phyloP scores from a whole-genome alignment of 1,140 invertebrate genomes.

The Campoletis sonorensis region DNA sequence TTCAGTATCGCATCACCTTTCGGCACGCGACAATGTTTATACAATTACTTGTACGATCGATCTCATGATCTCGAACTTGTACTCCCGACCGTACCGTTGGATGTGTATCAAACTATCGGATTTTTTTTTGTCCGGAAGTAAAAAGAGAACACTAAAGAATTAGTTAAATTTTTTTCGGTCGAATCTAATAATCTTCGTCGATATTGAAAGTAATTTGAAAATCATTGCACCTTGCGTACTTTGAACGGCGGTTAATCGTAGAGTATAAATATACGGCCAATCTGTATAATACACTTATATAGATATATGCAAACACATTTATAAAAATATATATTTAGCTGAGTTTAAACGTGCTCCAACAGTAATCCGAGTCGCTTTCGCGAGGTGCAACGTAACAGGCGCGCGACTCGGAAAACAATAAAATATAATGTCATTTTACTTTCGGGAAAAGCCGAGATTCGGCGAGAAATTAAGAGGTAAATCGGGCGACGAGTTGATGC shows the following conservation, averaged over 20 bases:
- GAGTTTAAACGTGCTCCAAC: neutral
- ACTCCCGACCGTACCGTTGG: neutral
- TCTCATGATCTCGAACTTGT: constrained; percentile 31
- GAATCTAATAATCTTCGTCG: no score
- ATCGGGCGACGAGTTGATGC: constrained; percentile 71
- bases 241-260: neutral
- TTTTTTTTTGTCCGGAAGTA: neutral
- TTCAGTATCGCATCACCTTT: constrained; percentile 52
- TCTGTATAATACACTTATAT: neutral
- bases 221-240: neutral
- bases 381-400: constrained; percentile 7
- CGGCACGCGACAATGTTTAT: constrained; percentile 52
- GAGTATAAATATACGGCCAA: neutral
- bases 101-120: neutral
- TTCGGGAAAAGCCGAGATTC: constrained; percentile 72
- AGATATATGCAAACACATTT: neutral
- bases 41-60: neutral
- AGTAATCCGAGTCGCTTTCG: constrained; percentile 22
- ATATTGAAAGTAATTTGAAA: no score
- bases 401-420: constrained; percentile 28
- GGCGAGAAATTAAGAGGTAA: constrained; percentile 71
- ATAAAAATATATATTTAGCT: neutral
- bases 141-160: neutral
- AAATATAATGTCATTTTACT: constrained; percentile 71
- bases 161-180: no score